Percentiles rank a stretch among this genome's conserved stretches.
Evolutionary conservation across 2,797 vertebrate species (phyloP).

Genomic region (Macroramphosus scolopax): DNA sequence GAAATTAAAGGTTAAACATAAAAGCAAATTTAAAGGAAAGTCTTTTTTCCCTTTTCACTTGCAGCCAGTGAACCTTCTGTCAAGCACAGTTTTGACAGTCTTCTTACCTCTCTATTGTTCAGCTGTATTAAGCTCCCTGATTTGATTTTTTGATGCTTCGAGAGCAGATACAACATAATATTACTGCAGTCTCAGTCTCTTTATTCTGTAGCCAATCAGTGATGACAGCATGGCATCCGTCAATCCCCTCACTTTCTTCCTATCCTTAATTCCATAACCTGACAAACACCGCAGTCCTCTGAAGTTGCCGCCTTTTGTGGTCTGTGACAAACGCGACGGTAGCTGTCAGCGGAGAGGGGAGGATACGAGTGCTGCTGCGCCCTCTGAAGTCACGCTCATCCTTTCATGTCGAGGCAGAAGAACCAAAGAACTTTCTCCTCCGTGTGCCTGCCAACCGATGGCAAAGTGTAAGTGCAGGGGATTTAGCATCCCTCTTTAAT

Average conservation of each 20-base stretch:
- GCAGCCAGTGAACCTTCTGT: no score
- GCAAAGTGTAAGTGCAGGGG: no score
- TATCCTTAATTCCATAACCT: slow-evolving; percentile 54
- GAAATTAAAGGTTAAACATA: no score
- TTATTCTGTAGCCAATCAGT: slow-evolving; percentile 32
- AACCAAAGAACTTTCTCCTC: slow-evolving; percentile 52
- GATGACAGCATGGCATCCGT: slow-evolving; percentile 35
- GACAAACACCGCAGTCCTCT: slow-evolving; percentile 51
- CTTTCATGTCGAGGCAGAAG: slow-evolving; percentile 60
- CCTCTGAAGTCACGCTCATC: slow-evolving; percentile 50
- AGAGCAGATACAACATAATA: slow-evolving; percentile 24
- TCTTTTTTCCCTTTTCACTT: no score
- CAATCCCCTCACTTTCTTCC: slow-evolving; percentile 27
- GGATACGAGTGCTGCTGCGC: slow-evolving; percentile 44
- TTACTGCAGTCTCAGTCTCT: slow-evolving; percentile 25
- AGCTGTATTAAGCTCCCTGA: no score
- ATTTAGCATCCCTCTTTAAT: no score
- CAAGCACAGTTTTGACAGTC: no score
- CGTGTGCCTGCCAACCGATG: slow-evolving; percentile 27
- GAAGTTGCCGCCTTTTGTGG: slow-evolving; percentile 58
- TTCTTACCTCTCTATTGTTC: no score
- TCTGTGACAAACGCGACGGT: slow-evolving; percentile 51
- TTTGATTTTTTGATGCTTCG: no score
- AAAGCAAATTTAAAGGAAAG: no score
- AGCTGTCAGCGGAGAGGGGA: slow-evolving; percentile 43